These are phyloP conservation scores for Deilephila porcellus DNA, from an alignment of 2,888 invertebrate species.

Conservation along the genomic window DNA sequence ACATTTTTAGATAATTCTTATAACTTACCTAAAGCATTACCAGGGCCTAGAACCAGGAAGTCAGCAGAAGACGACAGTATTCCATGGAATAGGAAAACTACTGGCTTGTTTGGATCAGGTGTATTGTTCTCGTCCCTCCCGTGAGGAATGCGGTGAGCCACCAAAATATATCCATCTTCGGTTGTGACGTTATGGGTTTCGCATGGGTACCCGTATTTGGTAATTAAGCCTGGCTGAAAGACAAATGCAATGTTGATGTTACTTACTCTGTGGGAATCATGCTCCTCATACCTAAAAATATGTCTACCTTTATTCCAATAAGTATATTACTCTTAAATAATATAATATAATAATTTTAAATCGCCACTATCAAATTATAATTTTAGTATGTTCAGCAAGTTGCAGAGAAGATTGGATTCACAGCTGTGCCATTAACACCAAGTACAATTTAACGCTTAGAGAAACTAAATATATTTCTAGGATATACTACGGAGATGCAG, in stretches of 20 bases:
- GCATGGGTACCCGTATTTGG: slow-evolving; percentile 63
- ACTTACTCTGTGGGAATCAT: too few species aligned
- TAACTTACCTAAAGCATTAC: slow-evolving; percentile 54
- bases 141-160: slow-evolving; percentile 62
- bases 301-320: too few species aligned
- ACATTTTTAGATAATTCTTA: background rate
- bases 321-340: too few species aligned
- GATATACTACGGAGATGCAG: too few species aligned
- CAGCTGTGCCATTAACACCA: too few species aligned
- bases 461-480: too few species aligned
- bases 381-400: too few species aligned
- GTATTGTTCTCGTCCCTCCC: slow-evolving; percentile 52
- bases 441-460: too few species aligned
- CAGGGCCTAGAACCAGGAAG: slow-evolving; percentile 58
- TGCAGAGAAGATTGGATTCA: too few species aligned
- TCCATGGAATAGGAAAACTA: slow-evolving; percentile 61
- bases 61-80: slow-evolving; percentile 65
- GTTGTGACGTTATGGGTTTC: slow-evolving; percentile 59
- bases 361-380: too few species aligned
- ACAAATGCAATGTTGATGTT: background rate
- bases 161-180: slow-evolving; percentile 61
- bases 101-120: slow-evolving; percentile 45
- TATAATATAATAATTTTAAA: too few species aligned
- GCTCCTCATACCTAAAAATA: too few species aligned
- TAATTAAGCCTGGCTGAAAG: slow-evolving; percentile 58